Conservation (phyloP, 30 jellyfish, hydroid and myxozoan species). For the Cassiopea andromeda region DNA sequence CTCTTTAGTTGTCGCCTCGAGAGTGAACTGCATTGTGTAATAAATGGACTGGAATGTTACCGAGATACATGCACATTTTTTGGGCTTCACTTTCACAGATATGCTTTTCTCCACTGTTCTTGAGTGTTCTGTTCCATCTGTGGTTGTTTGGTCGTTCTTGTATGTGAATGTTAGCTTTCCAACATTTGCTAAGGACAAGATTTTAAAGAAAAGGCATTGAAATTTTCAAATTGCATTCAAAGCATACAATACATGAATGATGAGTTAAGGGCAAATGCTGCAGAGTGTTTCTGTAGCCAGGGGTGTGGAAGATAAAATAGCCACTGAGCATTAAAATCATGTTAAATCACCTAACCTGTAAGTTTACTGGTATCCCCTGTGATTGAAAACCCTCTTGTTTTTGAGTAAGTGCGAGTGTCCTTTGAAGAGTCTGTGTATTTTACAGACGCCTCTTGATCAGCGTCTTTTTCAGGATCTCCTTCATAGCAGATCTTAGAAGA, state of each 20-base stretch:
- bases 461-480: constrained; percentile 19
- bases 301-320: too few species aligned
- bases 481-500: constrained; percentile 11
- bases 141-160: background rate
- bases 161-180: constrained; percentile 25
- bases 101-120: background rate
- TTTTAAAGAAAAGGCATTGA: too few species aligned
- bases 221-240: too few species aligned
- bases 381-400: constrained; percentile 23
- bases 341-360: background rate
- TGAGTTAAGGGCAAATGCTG: too few species aligned
- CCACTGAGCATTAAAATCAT: too few species aligned
- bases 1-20: constrained; percentile 39
- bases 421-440: constrained; percentile 5
- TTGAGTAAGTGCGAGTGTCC: constrained; percentile 24
- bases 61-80: constrained; percentile 36
- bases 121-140: background rate
- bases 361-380: background rate
- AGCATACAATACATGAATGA: too few species aligned
- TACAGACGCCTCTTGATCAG: background rate
- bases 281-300: too few species aligned
- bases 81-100: constrained; percentile 2
- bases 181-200: background rate
- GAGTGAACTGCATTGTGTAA: background rate
- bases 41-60: constrained; percentile 18